These are phyloP conservation scores for Tragulus kanchil DNA, from an alignment of 2,113 vertebrate genomes.

Conservation along the genomic window DNA sequence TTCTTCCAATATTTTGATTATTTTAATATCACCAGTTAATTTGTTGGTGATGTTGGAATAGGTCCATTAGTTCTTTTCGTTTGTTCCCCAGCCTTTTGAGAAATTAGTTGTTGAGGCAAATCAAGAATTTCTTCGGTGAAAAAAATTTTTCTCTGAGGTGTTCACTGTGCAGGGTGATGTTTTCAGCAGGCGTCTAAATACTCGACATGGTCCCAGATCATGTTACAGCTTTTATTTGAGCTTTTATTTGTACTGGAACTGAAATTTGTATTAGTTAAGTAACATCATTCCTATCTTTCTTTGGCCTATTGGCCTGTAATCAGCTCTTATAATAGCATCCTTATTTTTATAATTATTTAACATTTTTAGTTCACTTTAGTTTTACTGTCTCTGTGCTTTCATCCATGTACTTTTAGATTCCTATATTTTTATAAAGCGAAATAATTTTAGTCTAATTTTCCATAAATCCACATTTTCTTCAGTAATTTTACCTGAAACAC, in stretches of 20 bases:
- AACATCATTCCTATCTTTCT: background rate
- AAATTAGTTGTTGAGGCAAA: conserved; percentile 6
- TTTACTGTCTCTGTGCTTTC: background rate
- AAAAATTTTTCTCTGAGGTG: too few species aligned
- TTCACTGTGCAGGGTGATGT: background rate
- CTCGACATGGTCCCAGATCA: background rate
- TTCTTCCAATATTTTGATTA: background rate
- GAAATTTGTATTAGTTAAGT: background rate
- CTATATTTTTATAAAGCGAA: background rate
- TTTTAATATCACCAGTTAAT: background rate
- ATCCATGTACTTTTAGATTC: background rate
- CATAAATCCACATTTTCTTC: background rate
- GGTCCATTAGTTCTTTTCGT: background rate
- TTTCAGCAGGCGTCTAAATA: background rate
- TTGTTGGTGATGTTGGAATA: background rate
- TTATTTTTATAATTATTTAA: background rate
- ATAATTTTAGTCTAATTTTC: background rate
- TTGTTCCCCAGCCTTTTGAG: background rate
- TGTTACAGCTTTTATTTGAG: too few species aligned
- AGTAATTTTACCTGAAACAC: background rate
- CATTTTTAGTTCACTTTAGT: conserved; percentile 10
- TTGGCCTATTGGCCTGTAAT: background rate
- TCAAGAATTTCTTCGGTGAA: conserved; percentile 21
- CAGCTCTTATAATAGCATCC: background rate
- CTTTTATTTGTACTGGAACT: conserved; percentile 19